Evolutionary conservation across 2,888 invertebrate species (phyloP).

Genomic region (Gonocerus acuteangulatus): DNA sequence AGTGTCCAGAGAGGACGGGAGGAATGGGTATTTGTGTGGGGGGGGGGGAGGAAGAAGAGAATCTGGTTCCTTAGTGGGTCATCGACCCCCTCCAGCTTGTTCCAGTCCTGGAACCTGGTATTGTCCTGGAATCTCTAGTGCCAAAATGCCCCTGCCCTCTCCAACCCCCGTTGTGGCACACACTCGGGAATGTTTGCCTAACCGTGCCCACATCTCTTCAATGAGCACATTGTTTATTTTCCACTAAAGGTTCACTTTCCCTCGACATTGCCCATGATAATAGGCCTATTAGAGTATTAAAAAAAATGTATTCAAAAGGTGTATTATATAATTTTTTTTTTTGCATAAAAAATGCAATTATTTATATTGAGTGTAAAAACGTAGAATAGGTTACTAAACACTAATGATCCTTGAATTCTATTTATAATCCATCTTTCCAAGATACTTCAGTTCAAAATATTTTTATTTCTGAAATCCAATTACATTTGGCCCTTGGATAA

Average conservation of each 20-base stretch:
- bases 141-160: conserved; percentile 9
- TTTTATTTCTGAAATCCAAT: too few species aligned
- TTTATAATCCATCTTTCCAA: too few species aligned
- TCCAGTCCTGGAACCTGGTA: conserved; percentile 3
- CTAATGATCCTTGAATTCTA: too few species aligned
- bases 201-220: conserved; percentile 1
- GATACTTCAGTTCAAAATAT: too few species aligned
- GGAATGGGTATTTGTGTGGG: conserved; percentile 11
- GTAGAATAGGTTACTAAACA: too few species aligned
- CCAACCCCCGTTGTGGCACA: conserved; percentile 1
- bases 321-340: conserved; percentile 7
- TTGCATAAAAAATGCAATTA: neutral
- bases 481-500: too few species aligned
- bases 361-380: neutral
- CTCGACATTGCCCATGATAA: neutral
- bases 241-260: conserved; percentile 10
- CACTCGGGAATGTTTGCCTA: conserved; percentile 5
- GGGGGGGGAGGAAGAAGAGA: conserved; percentile 14
- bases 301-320: neutral
- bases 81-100: conserved; percentile 2
- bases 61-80: conserved; percentile 15
- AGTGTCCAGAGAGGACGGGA: conserved; percentile 10
- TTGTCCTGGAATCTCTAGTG: conserved; percentile 22
- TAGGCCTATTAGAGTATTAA: neutral
- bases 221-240: conserved; percentile 11